Conservation (phyloP, 1,140 invertebrate species). For the Monomorium pharaonis region DNA sequence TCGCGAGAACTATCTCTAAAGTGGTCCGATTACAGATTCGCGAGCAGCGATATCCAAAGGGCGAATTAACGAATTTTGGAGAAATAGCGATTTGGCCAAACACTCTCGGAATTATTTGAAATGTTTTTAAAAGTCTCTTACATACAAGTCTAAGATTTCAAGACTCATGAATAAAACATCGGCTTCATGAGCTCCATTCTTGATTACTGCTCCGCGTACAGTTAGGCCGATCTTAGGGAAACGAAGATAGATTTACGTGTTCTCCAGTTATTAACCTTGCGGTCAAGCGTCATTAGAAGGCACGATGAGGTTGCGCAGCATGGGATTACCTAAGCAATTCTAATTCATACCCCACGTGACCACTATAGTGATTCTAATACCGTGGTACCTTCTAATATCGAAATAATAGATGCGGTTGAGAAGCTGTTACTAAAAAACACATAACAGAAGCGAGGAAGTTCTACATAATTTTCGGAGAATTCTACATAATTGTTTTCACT, state of each 20-base stretch:
- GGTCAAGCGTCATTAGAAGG: constrained; percentile 48
- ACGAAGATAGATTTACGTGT: constrained; percentile 54
- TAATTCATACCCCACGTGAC: constrained; percentile 22
- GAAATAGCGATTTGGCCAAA: background rate
- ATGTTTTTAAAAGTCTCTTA: background rate
- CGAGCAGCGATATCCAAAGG: background rate
- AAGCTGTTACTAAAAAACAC: background rate
- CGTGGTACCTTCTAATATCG: background rate
- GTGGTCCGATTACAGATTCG: constrained; percentile 9
- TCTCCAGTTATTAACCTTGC: constrained; percentile 58
- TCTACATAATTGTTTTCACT: constrained; percentile 4
- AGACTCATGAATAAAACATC: constrained; percentile 1
- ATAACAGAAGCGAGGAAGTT: background rate
- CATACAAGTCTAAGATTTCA: background rate
- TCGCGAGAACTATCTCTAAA: constrained; percentile 9
- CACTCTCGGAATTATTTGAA: background rate
- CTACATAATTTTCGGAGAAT: background rate
- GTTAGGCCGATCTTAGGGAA: constrained; percentile 51
- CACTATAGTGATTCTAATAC: constrained; percentile 26
- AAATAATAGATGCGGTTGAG: background rate
- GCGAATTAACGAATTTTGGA: background rate
- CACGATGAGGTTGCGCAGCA: constrained; percentile 23
- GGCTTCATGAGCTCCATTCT: background rate
- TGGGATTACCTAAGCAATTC: constrained; percentile 34
- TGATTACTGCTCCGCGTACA: constrained; percentile 44